These are phyloP conservation scores for Potamilus streckersoni DNA, from an alignment of 1,140 invertebrate species.

Conservation along the genomic window DNA sequence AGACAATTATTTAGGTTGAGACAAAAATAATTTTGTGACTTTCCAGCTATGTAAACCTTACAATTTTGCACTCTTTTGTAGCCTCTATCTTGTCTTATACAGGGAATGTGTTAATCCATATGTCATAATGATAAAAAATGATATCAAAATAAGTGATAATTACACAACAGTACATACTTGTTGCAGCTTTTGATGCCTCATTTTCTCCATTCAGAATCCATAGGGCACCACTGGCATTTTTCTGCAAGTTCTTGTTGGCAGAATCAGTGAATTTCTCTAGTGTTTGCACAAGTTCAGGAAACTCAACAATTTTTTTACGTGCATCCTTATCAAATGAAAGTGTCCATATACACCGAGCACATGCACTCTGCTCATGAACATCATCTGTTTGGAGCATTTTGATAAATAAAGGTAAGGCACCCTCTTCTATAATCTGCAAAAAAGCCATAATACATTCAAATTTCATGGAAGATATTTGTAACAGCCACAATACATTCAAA, in stretches of 20 bases:
- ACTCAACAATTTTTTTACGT: constrained; percentile 39
- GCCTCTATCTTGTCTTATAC: too few relatives aligned
- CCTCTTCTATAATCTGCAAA: constrained; percentile 53
- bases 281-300: constrained; percentile 42
- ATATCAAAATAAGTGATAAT: too few relatives aligned
- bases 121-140: too few relatives aligned
- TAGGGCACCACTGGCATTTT: constrained; percentile 52
- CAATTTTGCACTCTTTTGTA: too few relatives aligned
- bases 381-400: constrained; percentile 51
- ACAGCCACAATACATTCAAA: not conserved
- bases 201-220: constrained; percentile 59
- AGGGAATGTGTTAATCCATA: too few relatives aligned
- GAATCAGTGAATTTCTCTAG: constrained; percentile 46
- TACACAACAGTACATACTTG: constrained; percentile 27
- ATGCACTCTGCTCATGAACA: constrained; percentile 44
- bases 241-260: constrained; percentile 44
- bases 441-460: not conserved
- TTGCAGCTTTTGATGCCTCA: constrained; percentile 41
- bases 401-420: constrained; percentile 44
- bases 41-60: too few relatives aligned
- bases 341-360: constrained; percentile 52
- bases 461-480: not conserved
- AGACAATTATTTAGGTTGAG: too few relatives aligned
- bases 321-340: constrained; percentile 58
- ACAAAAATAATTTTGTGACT: too few relatives aligned